Evolutionary conservation across 30 jellyfish, hydroid and myxozoan genomes (phyloP).

Genomic region (Nemopilema nomurai): DNA sequence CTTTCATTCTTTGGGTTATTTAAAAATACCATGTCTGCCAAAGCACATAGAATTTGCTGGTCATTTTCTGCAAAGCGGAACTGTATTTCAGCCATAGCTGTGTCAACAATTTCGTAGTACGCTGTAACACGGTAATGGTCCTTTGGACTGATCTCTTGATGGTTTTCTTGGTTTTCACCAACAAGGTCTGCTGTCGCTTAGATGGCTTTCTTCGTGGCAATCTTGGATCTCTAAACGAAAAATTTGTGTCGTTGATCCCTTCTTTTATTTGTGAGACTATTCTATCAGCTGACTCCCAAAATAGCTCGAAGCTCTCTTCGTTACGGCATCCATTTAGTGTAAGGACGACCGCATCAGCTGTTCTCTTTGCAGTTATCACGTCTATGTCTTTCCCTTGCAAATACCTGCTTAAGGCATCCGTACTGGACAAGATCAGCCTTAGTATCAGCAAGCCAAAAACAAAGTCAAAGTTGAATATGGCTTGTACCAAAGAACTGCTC

Average conservation of each 20-base stretch:
- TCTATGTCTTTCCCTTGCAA: conserved; percentile 37
- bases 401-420: conserved; percentile 24
- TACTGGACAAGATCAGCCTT: conserved; percentile 25
- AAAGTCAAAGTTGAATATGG: no score
- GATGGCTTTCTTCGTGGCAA: conserved; percentile 29
- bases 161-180: no score
- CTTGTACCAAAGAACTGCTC: no score
- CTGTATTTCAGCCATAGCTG: not conserved
- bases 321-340: no score
- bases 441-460: no score
- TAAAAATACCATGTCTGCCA: not conserved
- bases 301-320: conserved; percentile 20
- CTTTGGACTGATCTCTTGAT: not conserved
- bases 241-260: conserved; percentile 21
- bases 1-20: not conserved
- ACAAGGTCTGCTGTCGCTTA: conserved; percentile 23
- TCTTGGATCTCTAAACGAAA: conserved; percentile 38
- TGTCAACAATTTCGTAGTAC: not conserved
- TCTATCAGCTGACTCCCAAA: conserved; percentile 50
- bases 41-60: not conserved
- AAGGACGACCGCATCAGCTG: no score
- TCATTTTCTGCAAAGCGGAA: not conserved
- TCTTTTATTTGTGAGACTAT: conserved; percentile 18
- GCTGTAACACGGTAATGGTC: not conserved
- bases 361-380: conserved; percentile 22